Evolutionary conservation across 2,888 invertebrate species (phyloP).

Genomic region (Chrysolina oricalcia): DNA sequence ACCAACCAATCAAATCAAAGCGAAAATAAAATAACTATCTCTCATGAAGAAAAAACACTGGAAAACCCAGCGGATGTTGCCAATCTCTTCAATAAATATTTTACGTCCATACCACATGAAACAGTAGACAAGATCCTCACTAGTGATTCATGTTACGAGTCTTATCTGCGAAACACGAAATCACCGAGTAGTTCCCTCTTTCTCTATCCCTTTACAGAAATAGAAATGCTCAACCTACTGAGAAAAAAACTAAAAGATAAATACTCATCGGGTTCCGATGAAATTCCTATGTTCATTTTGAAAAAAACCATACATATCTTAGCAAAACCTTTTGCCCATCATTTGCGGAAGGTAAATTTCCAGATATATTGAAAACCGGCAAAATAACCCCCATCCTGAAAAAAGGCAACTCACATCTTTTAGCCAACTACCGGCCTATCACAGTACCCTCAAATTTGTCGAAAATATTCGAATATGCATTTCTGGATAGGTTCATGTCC

Average conservation of each 20-base stretch:
- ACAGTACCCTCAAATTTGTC: neutral
- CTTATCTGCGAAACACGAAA: neutral
- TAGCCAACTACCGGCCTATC: constrained; percentile 13
- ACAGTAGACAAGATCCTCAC: constrained; percentile 1
- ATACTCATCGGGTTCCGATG: constrained; percentile 10
- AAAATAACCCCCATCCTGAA: constrained; percentile 5
- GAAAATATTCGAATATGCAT: constrained; percentile 7
- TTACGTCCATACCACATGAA: constrained; percentile 17
- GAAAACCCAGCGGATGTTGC: constrained; percentile 1
- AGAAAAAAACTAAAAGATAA: neutral
- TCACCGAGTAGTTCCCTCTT: neutral
- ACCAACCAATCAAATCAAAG: constrained; percentile 26
- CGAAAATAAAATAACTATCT: constrained; percentile 17
- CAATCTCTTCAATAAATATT: constrained; percentile 12
- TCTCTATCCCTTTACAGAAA: constrained; percentile 5
- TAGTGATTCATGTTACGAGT: neutral
- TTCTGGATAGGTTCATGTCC: neutral
- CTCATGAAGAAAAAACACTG: constrained; percentile 7
- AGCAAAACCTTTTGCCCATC: neutral
- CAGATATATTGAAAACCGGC: neutral
- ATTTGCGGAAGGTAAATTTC: neutral
- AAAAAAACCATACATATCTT: constrained; percentile 2
- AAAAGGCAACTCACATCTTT: constrained; percentile 2
- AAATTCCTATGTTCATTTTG: constrained; percentile 17
- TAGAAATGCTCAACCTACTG: constrained; percentile 2